Evolutionary conservation across 2,797 vertebrate species (phyloP).

Genomic region (Anomalospiza imberbis): DNA sequence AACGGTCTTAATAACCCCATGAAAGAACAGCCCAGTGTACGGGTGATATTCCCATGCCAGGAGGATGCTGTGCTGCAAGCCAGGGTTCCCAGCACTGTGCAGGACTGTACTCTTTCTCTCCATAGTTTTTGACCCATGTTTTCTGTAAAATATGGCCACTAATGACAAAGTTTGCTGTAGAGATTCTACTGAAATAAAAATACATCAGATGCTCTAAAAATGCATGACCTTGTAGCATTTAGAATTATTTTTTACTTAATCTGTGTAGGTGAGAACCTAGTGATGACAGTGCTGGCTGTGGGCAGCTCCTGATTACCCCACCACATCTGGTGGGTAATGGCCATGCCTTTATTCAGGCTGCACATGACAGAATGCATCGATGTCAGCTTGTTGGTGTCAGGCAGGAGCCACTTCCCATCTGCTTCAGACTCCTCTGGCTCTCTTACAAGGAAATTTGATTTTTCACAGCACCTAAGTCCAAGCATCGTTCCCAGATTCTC

Average conservation of each 20-base stretch:
- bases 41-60: neutral
- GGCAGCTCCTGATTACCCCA: neutral
- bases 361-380: neutral
- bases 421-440: neutral
- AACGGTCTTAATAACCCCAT: neutral
- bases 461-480: neutral
- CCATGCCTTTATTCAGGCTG: neutral
- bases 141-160: neutral
- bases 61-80: neutral
- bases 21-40: neutral
- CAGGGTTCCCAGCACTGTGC: neutral
- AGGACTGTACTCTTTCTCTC: neutral
- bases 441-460: neutral
- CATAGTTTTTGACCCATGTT: neutral
- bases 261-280: neutral
- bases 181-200: neutral
- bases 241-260: neutral
- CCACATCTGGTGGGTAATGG: rapidly evolving
- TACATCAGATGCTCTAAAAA: neutral
- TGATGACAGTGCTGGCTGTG: neutral
- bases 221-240: neutral
- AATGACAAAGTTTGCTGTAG: neutral
- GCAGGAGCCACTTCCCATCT: neutral
- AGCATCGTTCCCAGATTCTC: neutral
- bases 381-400: neutral